These are phyloP conservation scores for Apogon hyalosoma DNA, from an alignment of 2,797 vertebrate genomes.

Conservation along the genomic window DNA sequence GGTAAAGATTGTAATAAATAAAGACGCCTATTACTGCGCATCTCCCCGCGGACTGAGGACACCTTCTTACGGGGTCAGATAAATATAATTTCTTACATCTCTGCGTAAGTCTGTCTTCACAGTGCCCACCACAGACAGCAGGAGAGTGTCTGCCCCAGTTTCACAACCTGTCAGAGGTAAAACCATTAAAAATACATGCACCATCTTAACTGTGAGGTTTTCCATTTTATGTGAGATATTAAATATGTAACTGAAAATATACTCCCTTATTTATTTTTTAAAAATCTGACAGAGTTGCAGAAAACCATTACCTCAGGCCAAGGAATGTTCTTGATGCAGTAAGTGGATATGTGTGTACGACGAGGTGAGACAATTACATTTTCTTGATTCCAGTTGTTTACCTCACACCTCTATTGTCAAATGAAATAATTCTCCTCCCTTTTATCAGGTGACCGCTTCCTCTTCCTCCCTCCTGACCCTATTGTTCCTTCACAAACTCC, in stretches of 20 bases:
- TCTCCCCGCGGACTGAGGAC: neutral
- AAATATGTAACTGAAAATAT: neutral
- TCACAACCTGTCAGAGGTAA: slow-evolving; percentile 14
- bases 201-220: slow-evolving; percentile 19
- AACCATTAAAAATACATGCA: slow-evolving; percentile 33
- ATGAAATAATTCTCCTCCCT: slow-evolving; percentile 19
- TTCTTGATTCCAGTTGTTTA: slow-evolving; percentile 8
- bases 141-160: slow-evolving; percentile 12
- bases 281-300: no score
- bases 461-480: slow-evolving; percentile 7
- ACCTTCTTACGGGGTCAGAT: neutral
- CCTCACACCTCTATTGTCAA: slow-evolving; percentile 3
- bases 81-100: neutral
- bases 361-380: no score
- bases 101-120: neutral
- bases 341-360: neutral
- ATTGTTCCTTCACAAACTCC: slow-evolving; percentile 7
- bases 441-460: slow-evolving; percentile 1
- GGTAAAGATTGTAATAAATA: neutral
- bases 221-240: slow-evolving; percentile 25
- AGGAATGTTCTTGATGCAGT: neutral
- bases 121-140: neutral
- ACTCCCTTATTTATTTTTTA: no score
- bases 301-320: neutral
- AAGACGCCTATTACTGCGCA: neutral